Base-by-base conservation (phyloP, 2,113 vertebrate species). In the Carassius gibelio region DNA sequence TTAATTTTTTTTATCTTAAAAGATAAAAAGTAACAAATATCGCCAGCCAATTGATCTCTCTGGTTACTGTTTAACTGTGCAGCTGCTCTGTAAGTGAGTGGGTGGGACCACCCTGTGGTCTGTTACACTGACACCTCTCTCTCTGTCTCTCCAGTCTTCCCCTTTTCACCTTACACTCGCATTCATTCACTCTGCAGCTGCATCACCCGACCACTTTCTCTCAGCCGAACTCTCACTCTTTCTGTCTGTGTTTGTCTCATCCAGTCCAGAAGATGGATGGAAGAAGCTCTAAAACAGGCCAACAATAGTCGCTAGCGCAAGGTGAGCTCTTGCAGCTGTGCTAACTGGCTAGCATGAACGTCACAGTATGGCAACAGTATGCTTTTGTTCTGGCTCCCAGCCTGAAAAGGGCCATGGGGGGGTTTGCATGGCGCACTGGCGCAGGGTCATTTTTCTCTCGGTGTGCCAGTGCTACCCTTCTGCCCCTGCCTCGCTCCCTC, bases 301-400 rank as follows among this genome's bases (percentile, higher is more conserved):
- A 96, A 98, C 97, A 99, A 99, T 97, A 96, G 96, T 92, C 95
- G 95, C 96, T 95, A 97, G 96, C 96, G 96, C 97, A 98, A 99
- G 98, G 98, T 99, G 98, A 97, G 94, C 93, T 94, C 91, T 91
- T 92, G 94, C 94, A 93, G 93, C 93, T 94, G 94, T 87, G 93
- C 94, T 95, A 89, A 88, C 88, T 86, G 87, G 85, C 88, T 86
- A 89, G 84, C 84, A 94, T 96, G 96, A 98, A 96, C 96, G 96
- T 95, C 97, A 95, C 98, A 99, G 98, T 99, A 98, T 99, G 97
- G 98, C 97, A 99, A 99, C 98, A 99, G 98, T 89, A 99, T 99
- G 98, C 97, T 99, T 99, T 99, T 98, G 97, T 99, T 99, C 96
- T 94, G 94, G 96, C 92, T 95, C 95, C 64, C 98, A 97, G 98